Evolutionary conservation across 1,140 invertebrate genomes (phyloP), one percentile per base, ranked within the genome.

Genomic region (Drosophila setifemur): DNA sequence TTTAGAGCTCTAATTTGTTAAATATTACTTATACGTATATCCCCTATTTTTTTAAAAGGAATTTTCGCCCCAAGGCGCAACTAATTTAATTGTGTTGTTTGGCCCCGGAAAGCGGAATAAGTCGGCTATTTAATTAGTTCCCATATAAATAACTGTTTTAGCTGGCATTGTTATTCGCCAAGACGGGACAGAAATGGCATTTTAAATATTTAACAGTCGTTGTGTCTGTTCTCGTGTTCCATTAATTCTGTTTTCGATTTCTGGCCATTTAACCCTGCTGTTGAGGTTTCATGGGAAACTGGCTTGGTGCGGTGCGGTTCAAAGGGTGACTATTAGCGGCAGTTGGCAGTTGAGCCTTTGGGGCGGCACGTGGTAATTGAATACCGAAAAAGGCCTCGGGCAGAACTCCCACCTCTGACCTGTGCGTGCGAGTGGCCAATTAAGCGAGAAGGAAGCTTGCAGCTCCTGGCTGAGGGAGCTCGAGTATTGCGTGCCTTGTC

Each of bases 321-420:
- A 71, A 86, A 68, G 58, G 76, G 75, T 76, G 58, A 57, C 82
- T 78, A 86, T 86, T 85, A 81, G 60, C 74, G 26, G 66, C 50
- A 44, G 67, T 66, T 49, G 61, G 57, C 58, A 73, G 77, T 72
- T 49, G 52, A 50, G 39, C 66, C 48, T 48, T 44, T 61, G 43
- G 52, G 52, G 49, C 50, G 44, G 33, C 33, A 37, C 33, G 33
- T 64, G 75, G 75, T 86, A 86, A 86, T 86, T 86, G 82, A 86
- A 86, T 86, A 76, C 73, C 44, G 21, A 60, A 86, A 75, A 57
- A 53, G 67, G 37, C 35, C 35, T 58, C 28, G 7, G 14, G 26
- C 16, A 11, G 16, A 14, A 39, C 33, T 28, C 33, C 29, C 3
- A 33, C 14, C 29, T 33, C 31, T 42, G 50, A 43, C 35, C 66